Evolutionary conservation across 2,888 invertebrate genomes (phyloP), one percentile per base, ranked within the genome.

Genomic region (Rhorus exstirpatorius): DNA sequence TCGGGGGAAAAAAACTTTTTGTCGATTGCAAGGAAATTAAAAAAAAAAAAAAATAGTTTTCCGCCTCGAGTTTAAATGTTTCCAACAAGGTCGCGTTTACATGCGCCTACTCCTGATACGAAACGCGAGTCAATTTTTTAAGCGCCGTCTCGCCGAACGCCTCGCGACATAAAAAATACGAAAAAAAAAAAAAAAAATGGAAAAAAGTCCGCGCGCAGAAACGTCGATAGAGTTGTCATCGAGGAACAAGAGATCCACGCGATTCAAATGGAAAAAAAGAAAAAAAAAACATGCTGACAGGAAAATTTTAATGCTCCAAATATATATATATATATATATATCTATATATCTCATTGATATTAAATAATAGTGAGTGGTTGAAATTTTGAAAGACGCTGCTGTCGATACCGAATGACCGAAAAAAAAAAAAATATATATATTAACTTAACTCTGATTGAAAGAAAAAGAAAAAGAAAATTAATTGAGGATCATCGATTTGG

Each of bases 61-160:
- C 86, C 83, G 86, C 84, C 82, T 89, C 89, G 87, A 87, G 90
- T 91, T 90, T 87, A n/a, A 68, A 82, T 83, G 87, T 86, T 83
- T 85, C 87, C 79, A 86, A 79, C 31, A 84, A 86, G 83, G 89
- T 85, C 79, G 85, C 83, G 83, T 81, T 65, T 17, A 71, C 26
- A 70, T 75, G 84, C 87, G 84, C 89, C 92, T 92, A 92, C 92
- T 93, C 92, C 93, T 92, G 90, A 89, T 90, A 90, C 89, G 88
- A 90, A 90, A 91, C 90, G 91, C 90, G 93, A 93, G 93, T 93
- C 93, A 93, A 93, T 93, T 93, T 90, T 79, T 72, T 55, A 70
- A 81, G 55, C 68, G 79, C 78, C 74, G 63, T 51, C 63, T 78
- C 83, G 84, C 81, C 79, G 77, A 83, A 83, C 77, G 77, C 58